These are phyloP conservation scores for Malacoraja senta DNA, from an alignment of 2,797 vertebrate species.

Conservation along the genomic window DNA sequence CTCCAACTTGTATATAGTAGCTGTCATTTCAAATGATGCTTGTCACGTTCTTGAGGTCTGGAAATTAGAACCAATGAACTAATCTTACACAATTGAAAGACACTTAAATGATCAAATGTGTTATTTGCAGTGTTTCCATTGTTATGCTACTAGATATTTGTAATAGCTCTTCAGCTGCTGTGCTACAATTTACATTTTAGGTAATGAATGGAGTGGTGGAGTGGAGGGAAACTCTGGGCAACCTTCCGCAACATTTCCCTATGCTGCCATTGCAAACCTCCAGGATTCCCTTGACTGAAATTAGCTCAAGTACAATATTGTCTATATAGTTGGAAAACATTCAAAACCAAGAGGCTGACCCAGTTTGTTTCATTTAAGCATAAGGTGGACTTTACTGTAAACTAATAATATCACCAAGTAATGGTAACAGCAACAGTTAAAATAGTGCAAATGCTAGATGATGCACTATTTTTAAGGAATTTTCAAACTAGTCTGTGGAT, in stretches of 20 bases:
- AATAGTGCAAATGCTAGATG: not conserved
- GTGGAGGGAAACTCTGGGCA: not conserved
- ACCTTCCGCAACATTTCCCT: not conserved
- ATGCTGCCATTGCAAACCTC: not conserved
- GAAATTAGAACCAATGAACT: constrained; percentile 14
- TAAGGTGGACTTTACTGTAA: not conserved
- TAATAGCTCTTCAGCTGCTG: not conserved
- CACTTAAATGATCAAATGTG: not conserved
- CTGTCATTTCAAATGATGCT: not conserved
- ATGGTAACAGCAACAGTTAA: not conserved
- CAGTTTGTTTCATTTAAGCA: not conserved
- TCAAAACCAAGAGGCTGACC: not conserved
- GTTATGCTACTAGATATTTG: not conserved
- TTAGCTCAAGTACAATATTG: not conserved
- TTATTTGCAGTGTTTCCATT: not conserved
- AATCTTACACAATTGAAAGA: constrained; percentile 24
- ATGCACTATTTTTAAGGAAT: not conserved
- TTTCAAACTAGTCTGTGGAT: constrained; percentile 21
- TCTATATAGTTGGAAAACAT: not conserved
- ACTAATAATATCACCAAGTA: not conserved
- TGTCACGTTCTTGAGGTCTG: not conserved
- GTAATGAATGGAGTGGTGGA: not conserved
- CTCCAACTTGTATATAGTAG: constrained; percentile 29
- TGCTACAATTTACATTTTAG: not conserved
- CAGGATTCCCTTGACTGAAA: constrained; percentile 22